Percentiles rank a stretch among this genome's conserved stretches.
These are phyloP conservation scores for Seladonia tumulorum DNA, from an alignment of 2,888 invertebrate genomes.

Conservation along the genomic window DNA sequence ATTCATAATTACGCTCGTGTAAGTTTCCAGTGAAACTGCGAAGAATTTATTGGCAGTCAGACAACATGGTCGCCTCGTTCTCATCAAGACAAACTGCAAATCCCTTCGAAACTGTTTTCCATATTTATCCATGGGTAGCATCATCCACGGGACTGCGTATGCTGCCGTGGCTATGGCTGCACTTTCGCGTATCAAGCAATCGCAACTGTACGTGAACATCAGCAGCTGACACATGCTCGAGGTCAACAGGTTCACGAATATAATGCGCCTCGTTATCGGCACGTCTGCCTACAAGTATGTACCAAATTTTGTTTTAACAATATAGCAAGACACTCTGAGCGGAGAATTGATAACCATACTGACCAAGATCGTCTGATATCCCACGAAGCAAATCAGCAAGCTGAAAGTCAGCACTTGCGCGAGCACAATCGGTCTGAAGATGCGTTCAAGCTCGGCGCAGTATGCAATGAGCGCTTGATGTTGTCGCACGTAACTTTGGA, in stretches of 20 bases:
- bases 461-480: conserved; percentile 33
- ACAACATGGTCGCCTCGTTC: conserved; percentile 38
- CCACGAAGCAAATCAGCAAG: conserved; percentile 34
- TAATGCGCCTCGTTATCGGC: not conserved
- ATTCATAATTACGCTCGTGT: conserved; percentile 11
- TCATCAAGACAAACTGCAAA: conserved; percentile 21
- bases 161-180: not conserved
- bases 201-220: conserved; percentile 53
- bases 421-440: conserved; percentile 24
- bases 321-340: not conserved
- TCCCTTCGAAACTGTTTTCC: conserved; percentile 30
- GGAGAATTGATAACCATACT: conserved; percentile 2
- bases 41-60: conserved; percentile 63
- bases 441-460: conserved; percentile 10
- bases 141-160: conserved; percentile 9
- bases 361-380: conserved; percentile 43
- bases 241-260: conserved; percentile 20
- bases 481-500: conserved; percentile 22
- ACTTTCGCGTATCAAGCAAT: conserved; percentile 29
- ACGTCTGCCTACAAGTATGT: conserved; percentile 1
- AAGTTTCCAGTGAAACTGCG: conserved; percentile 55
- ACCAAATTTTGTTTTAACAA: not conserved
- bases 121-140: conserved; percentile 13
- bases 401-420: conserved; percentile 42
- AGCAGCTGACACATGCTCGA: conserved; percentile 26